Conservation (phyloP, 2,797 vertebrate genomes). For the Helostoma temminkii region DNA sequence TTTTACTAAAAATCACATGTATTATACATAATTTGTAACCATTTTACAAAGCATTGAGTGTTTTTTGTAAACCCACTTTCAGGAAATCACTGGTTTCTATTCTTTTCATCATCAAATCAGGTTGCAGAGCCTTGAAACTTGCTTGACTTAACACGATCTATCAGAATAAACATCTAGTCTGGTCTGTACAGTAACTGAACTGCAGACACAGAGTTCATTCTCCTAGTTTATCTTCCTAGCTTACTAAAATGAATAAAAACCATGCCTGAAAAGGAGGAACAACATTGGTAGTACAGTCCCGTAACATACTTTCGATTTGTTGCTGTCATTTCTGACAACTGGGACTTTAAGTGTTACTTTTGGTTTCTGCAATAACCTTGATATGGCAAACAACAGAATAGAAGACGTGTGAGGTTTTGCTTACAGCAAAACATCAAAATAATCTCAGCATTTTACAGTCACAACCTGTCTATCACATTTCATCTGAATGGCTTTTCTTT, state of each 20-base stretch:
- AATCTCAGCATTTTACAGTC: constrained; percentile 21
- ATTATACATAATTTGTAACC: neutral
- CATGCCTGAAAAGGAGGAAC: neutral
- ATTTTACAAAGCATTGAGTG: constrained; percentile 9
- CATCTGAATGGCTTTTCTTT: neutral
- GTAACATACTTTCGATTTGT: constrained; percentile 12
- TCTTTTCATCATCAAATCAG: constrained; percentile 24
- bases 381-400: constrained; percentile 15
- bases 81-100: constrained; percentile 42
- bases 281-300: neutral
- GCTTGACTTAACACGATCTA: constrained; percentile 18
- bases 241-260: constrained; percentile 15
- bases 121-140: constrained; percentile 21
- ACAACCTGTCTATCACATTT: neutral
- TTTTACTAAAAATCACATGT: constrained; percentile 8
- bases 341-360: constrained; percentile 23
- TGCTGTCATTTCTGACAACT: constrained; percentile 15
- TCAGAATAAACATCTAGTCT: constrained; percentile 25
- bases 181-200: constrained; percentile 12
- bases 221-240: constrained; percentile 20
- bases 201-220: constrained; percentile 1
- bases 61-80: constrained; percentile 31
- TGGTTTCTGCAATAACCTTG: constrained; percentile 33
- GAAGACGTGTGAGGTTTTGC: constrained; percentile 26
- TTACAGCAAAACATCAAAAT: constrained; percentile 18